Base-by-base conservation (phyloP, 2,797 vertebrate species). In the Tinamus major region DNA sequence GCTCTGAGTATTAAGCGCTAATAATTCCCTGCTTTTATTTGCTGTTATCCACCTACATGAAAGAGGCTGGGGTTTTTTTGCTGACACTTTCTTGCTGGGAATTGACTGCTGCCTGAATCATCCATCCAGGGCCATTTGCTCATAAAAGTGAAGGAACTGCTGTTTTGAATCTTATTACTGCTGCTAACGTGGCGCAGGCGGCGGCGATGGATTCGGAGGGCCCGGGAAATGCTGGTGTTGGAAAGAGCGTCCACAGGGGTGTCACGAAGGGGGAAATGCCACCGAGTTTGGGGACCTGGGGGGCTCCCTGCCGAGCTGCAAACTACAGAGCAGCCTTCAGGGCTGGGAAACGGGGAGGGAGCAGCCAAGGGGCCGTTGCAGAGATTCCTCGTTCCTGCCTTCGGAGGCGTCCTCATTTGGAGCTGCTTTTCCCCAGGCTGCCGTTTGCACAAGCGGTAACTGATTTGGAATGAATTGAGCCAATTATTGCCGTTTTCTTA, bases 31-130 rank as follows among this genome's bases (percentile, higher is more conserved):
- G 26, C 83, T 95, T 92, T 94, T 90, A 93, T 95, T 94, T 95
- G 92, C 87, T 90, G 89, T 95, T 93, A 55, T 86, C 96, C 93
- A 94, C 93, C 89, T 71, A 68, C 93, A 27, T 65, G 90, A n/a
- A 78, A 92, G 93, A 71, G 81, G 75, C 67, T 29, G 68, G 61
- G 64, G 4, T 26, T 51, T 62, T 96, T 94, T 39, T 96, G 96
- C 95, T 96, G 94, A 96, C 90, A 92, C 87, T 90, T 87, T 78
- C 80, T 93, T 79, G 53, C 92, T 93, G 92, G 89, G 87, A 91
- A 80, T 93, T 94, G 94, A 95, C 79, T 55, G 82, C 87, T 91
- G 89, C 90, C 93, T 95, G 95, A 96, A 94, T 97, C 95, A 96
- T 93, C 96, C 91, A 79, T 93, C 95, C 87, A 77, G 89, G 92